Evolutionary conservation across 2,888 invertebrate species (phyloP), one percentile per base, ranked within the genome.

Genomic region (Nomada hirtipes): DNA sequence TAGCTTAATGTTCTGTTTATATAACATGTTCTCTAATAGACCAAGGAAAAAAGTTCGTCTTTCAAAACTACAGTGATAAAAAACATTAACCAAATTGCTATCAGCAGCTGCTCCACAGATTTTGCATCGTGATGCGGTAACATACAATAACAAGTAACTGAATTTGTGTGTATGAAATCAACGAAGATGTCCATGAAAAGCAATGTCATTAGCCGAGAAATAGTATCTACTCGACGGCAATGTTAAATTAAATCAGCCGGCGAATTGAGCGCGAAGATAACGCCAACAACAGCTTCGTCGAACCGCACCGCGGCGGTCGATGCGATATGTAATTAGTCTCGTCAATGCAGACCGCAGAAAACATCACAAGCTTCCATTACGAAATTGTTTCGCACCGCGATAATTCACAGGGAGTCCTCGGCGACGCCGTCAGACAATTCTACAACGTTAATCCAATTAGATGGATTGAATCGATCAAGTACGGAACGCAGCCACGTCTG

Each of bases 361-460:
- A 59, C 47, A 67, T 59, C 47, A 36, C 23, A 47, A 59, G 20
- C 57, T 67, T 74, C 74, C 59, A 74, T 74, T 74, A 74, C 67
- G 74, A 68, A 74, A 74, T 74, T 74, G 67, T 74, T 57, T 57
- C 47, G 36, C 13, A 20, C 20, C 23, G 18, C 67, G 57, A 74
- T 74, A 74, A 74, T 74, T 74, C 36, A 50, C 47, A 20, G 61
- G n/a, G 4, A 57, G 52, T 23, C 3, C 29, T 9, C 29, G 65
- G 18, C 50, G 36, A 57, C 47, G 13, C 57, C 20, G 73, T 47
- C 47, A 23, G 26, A 44, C 64, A 44, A 73, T 65, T 64, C 50
- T 23, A 23, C 55, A 29, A 55, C 67, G 74, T 29, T 74, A 47
- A 74, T 74, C 67, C 67, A 74, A 76, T 76, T 76, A 70, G 76